Percentiles rank a stretch among this genome's conserved stretches.
Evolutionary conservation across 2,888 invertebrate genomes (phyloP).

Genomic region (Esperia sulphurella): DNA sequence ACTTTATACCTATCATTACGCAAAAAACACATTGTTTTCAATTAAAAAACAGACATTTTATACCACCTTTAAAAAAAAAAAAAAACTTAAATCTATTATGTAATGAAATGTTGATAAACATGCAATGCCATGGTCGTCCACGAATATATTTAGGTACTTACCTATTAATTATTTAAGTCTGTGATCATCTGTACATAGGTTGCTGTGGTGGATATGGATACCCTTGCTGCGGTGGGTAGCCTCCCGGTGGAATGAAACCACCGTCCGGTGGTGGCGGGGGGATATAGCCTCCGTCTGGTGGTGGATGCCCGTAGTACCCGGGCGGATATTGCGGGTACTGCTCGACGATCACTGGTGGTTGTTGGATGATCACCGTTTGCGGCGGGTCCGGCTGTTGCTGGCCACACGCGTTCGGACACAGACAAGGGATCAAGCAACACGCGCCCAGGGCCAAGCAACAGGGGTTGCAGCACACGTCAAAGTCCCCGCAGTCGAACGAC

Average conservation of each 20-base stretch:
- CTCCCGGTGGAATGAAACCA: constrained; percentile 25
- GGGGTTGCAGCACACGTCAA: constrained; percentile 62
- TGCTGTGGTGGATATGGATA: constrained; percentile 21
- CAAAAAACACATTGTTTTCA: too few species aligned
- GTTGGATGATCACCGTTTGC: constrained; percentile 56
- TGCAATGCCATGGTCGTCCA: constrained; percentile 38
- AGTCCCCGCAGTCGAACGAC: constrained; percentile 65
- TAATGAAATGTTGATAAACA: neutral
- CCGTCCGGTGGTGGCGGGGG: constrained; percentile 20
- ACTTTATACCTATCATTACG: too few species aligned
- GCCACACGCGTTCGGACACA: constrained; percentile 69
- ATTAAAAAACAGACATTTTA: too few species aligned
- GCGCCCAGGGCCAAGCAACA: constrained; percentile 67
- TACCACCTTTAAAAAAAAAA: too few species aligned
- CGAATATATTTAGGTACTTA: constrained; percentile 20
- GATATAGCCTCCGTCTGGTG: constrained; percentile 19
- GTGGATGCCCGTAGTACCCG: constrained; percentile 36
- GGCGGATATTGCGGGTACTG: constrained; percentile 38
- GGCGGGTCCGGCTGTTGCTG: constrained; percentile 56
- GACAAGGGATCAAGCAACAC: constrained; percentile 64
- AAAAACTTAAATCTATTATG: neutral
- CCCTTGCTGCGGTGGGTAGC: constrained; percentile 16
- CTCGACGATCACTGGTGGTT: constrained; percentile 48
- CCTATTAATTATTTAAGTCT: constrained; percentile 19
- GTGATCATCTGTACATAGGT: constrained; percentile 41